Base-by-base conservation (phyloP, 2,888 invertebrate species). In the Cheilosia grossa region DNA sequence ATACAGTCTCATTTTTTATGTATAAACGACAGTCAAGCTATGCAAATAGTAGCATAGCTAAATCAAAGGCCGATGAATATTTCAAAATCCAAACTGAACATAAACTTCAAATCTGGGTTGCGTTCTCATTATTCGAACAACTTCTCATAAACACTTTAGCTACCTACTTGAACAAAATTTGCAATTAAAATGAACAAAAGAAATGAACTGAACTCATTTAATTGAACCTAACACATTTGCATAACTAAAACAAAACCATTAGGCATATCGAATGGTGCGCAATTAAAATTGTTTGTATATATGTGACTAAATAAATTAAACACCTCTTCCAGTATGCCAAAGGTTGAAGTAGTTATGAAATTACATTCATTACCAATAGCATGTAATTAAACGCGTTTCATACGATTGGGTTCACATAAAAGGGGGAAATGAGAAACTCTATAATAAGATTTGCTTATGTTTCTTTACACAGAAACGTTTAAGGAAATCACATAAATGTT, bases 231-330 rank as follows among this genome's bases (percentile, higher is more conserved):
- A 64, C 49, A 64, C 37, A 21, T 37, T 49, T 24, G 9, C 51
- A 24, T 51, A n/a, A 47, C 13, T 24, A 47, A 63, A 51, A 19
- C 21, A 19, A 51, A 64, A 64, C 37, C 64, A 33, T 64, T 64
- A 49, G 49, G 64, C 64, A 64, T 63, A 47, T 63, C 61, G 47
- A 53, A 37, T n/a, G 53, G 53, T 66, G 53, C 27, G 66, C 27
- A 53, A 49, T 19, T 19, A 64, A 19, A 49, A 64, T 30, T 51
- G 7, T 37, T 37, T 13, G 37, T 30, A 30, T 7, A 30, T 13
- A 13, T 37, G 37, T 37, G 37, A 37, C 37, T 37, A 37, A 4
- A 13, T 37, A 13, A 37, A 37, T 13, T 37, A 13, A 4, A 37
- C 33, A 10, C 33, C 33, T 10, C 33, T 33, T 10, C 33, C 10